phyloP scores from a whole-genome alignment of 2,797 vertebrate species.

The Furcifer pardalis region DNA sequence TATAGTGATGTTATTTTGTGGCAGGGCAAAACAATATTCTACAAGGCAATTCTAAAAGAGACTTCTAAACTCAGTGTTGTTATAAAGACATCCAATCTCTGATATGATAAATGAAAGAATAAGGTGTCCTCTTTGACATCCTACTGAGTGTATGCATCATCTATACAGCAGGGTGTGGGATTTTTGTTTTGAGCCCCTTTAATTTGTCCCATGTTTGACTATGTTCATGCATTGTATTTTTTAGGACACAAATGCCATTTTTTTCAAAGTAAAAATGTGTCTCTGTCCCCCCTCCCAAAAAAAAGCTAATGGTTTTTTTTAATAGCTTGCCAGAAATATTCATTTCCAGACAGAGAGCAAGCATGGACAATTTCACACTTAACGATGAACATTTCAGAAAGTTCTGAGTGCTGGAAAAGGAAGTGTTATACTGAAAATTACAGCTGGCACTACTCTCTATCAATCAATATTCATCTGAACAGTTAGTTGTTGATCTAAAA shows the following conservation, averaged over 20 bases:
- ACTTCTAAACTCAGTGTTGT: too few relatives aligned
- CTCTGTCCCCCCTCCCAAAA: slow-evolving; percentile 13
- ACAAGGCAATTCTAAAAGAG: too few relatives aligned
- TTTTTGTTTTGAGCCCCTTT: not conserved
- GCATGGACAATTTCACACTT: slow-evolving; percentile 43
- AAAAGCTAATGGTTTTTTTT: slow-evolving; percentile 29
- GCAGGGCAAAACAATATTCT: too few relatives aligned
- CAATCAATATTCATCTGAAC: slow-evolving; percentile 36
- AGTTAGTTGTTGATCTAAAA: slow-evolving; percentile 41
- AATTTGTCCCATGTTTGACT: not conserved
- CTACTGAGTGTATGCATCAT: not conserved
- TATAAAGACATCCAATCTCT: too few relatives aligned
- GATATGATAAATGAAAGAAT: not conserved
- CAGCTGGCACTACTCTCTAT: slow-evolving; percentile 7
- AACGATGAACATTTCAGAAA: slow-evolving; percentile 38
- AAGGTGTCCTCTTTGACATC: not conserved
- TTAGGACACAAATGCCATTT: slow-evolving; percentile 9
- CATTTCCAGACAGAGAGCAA: slow-evolving; percentile 27
- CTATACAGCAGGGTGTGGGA: not conserved
- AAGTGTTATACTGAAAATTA: slow-evolving; percentile 42
- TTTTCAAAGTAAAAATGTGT: slow-evolving; percentile 22
- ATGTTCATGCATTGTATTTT: not conserved
- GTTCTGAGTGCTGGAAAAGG: slow-evolving; percentile 44
- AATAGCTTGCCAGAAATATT: slow-evolving; percentile 47
- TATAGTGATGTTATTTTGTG: too few relatives aligned